Conservation (phyloP, 2,113 vertebrate genomes). For the Percopsis transmontana region DNA sequence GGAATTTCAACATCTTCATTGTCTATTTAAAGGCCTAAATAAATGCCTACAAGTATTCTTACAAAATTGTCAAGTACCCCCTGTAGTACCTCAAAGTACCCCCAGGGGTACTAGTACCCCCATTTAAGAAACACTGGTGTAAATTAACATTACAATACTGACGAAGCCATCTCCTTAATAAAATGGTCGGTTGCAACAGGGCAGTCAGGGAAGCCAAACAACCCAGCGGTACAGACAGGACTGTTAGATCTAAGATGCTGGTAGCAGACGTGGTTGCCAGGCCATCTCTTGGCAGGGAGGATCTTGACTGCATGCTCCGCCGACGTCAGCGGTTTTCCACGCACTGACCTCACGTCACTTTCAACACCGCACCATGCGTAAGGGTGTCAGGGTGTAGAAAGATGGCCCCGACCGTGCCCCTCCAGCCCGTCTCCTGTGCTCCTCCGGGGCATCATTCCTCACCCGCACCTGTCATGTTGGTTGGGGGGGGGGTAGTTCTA, state of each 20-base stretch:
- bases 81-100: no score
- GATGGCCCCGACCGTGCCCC: conserved; percentile 26
- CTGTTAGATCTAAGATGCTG: not conserved
- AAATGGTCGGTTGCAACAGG: conserved; percentile 5
- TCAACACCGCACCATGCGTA: conserved; percentile 11
- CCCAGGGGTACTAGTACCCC: no score
- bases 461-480: conserved; percentile 45
- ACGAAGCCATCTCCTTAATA: conserved; percentile 40
- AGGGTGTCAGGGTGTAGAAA: conserved; percentile 16
- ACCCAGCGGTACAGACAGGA: not conserved
- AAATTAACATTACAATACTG: conserved; percentile 9
- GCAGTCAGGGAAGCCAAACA: not conserved
- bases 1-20: no score
- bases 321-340: conserved; percentile 44
- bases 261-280: not conserved
- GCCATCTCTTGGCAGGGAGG: conserved; percentile 29
- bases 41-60: no score
- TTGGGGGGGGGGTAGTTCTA: conserved; percentile 32
- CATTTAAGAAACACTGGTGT: no score
- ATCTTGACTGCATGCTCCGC: not conserved
- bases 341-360: conserved; percentile 33
- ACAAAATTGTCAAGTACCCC: no score
- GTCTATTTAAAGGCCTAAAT: no score
- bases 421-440: not conserved
- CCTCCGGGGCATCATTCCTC: conserved; percentile 49